These are phyloP conservation scores for Pimpla rufipes DNA, from an alignment of 2,888 invertebrate species.

Conservation along the genomic window DNA sequence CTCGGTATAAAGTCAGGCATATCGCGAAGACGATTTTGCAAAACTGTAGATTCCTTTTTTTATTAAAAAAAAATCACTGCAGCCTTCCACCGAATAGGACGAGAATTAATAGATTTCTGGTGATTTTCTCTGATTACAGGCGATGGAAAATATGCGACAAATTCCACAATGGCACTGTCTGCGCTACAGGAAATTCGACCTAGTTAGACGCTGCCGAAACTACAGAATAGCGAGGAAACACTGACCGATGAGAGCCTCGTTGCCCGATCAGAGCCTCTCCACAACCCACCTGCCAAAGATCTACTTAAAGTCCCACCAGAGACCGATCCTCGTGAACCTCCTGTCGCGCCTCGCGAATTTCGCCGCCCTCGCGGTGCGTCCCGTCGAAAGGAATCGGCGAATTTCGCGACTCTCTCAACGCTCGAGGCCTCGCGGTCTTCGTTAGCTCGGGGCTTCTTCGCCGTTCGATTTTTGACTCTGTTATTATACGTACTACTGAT, in stretches of 20 bases:
- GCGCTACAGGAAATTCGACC: conserved; percentile 92
- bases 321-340: conserved; percentile 54
- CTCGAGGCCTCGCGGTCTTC: neutral
- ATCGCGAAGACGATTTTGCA: too few relatives aligned
- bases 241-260: conserved; percentile 82
- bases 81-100: neutral
- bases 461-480: conserved; percentile 13
- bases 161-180: conserved; percentile 95
- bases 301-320: conserved; percentile 70
- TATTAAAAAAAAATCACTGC: neutral
- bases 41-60: neutral
- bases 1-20: too few relatives aligned
- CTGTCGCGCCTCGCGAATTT: conserved; percentile 59
- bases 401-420: neutral
- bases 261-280: conserved; percentile 45
- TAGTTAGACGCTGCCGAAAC: conserved; percentile 92
- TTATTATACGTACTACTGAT: conserved; percentile 56
- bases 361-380: conserved; percentile 44
- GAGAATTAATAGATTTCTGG: neutral
- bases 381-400: conserved; percentile 43
- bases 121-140: conserved; percentile 85
- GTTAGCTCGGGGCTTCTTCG: neutral
- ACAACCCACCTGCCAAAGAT: conserved; percentile 67
- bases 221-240: conserved; percentile 88
- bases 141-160: conserved; percentile 91